phyloP scores from a whole-genome alignment of 2,888 invertebrate genomes.

The Phorcus lineatus region DNA sequence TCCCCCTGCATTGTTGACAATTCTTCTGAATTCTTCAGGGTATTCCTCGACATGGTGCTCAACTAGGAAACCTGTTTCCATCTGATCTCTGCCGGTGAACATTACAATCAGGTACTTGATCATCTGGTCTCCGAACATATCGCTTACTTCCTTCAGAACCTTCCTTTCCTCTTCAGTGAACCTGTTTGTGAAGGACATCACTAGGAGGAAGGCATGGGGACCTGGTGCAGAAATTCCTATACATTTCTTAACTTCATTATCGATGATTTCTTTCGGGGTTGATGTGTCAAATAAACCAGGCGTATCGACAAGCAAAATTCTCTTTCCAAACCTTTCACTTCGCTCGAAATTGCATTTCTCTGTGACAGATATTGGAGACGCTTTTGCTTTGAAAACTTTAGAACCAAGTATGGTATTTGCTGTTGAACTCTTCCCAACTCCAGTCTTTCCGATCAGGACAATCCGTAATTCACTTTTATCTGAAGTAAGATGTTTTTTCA shows the following conservation, averaged over 20 bases:
- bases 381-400: constrained; percentile 26
- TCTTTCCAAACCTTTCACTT: constrained; percentile 21
- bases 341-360: constrained; percentile 25
- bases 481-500: neutral
- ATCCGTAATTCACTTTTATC: constrained; percentile 28
- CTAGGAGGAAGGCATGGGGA: neutral
- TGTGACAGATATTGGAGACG: constrained; percentile 28
- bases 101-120: neutral
- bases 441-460: constrained; percentile 36
- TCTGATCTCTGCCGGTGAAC: neutral
- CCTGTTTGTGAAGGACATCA: neutral
- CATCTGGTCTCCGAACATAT: neutral
- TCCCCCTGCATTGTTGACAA: constrained; percentile 3
- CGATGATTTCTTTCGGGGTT: constrained; percentile 28
- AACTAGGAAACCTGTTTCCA: neutral
- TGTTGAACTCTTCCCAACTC: constrained; percentile 38
- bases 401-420: constrained; percentile 31
- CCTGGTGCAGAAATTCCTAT: neutral
- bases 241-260: neutral
- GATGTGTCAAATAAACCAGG: constrained; percentile 41
- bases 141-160: neutral
- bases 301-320: constrained; percentile 33
- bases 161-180: neutral
- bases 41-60: neutral
- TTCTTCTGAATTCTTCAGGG: neutral